Evolutionary conservation across 2,797 vertebrate species (phyloP), one percentile per base, ranked within the genome.

Genomic region (Phataginus tricuspis): DNA sequence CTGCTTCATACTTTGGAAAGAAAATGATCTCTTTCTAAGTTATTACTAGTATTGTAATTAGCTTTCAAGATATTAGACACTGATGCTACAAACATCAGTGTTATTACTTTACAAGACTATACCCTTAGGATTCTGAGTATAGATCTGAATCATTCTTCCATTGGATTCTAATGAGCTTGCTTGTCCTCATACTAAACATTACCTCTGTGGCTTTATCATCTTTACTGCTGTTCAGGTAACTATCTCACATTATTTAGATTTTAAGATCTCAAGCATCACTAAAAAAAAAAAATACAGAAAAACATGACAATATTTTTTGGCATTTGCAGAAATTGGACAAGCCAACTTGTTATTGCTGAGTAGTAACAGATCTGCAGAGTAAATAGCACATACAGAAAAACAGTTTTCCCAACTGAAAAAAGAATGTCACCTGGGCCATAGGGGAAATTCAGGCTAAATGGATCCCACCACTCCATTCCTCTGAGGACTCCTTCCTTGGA

Each of bases 21-120:
- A 92, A 84, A 95, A 89, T 64, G 2, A 55, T 59, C 29, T 45
- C 77, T 94, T 64, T 80, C 92, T 87, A 74, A 94, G 49, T 96
- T 96, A 95, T 89, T 61, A 19, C 74, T 64, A 53, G n/a, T 34
- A 42, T 75, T 84, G 2, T 92, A 89, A 95, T 87, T 91, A 80
- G 89, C 89, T 89, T 86, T 86, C 74, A 84, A 71, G 37, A 78
- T 79, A 57, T 78, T 88, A 82, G 72, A 59, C 72, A 83, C 0
- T 9, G 31, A 93, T 83, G 51, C 63, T 55, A 29, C 51, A 91
- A 94, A 45, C 80, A 49, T 49, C 55, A 5, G n/a, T 64, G 59
- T 59, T 69, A 80, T 59, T 84, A 63, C 61, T 25, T 71, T 12
- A 16, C 68, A 57, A 74, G 68, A 82, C 34, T 42, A 1, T 92